Evolutionary conservation across 2,797 vertebrate genomes (phyloP).

Genomic region (Cetoscarus ocellatus): DNA sequence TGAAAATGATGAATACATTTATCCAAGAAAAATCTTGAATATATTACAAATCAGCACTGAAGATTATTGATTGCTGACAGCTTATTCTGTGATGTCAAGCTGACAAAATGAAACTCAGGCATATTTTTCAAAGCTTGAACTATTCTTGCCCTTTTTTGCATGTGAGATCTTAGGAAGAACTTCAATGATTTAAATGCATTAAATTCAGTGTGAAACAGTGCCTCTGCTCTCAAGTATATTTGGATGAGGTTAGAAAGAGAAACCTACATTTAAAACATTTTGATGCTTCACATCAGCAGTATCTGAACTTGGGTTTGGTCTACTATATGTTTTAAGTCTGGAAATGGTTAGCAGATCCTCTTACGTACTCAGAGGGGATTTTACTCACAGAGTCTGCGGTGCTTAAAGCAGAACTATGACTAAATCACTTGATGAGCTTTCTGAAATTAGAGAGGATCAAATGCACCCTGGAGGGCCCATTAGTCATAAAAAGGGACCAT

Average conservation of each 20-base stretch:
- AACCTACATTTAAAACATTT: not conserved
- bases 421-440: constrained; percentile 43
- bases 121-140: too few species aligned
- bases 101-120: not conserved
- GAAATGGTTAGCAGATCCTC: not conserved
- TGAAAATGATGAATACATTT: too few species aligned
- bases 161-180: too few species aligned
- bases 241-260: not conserved
- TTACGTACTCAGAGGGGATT: constrained; percentile 1
- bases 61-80: too few species aligned
- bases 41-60: too few species aligned
- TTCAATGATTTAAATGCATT: too few species aligned
- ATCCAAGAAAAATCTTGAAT: too few species aligned
- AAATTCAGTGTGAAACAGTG: too few species aligned
- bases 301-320: not conserved
- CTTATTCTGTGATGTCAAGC: not conserved
- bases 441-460: constrained; percentile 57
- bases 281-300: too few species aligned
- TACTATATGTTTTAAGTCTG: not conserved
- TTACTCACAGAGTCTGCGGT: constrained; percentile 10
- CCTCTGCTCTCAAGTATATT: not conserved
- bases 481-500: constrained; percentile 20
- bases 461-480: constrained; percentile 20
- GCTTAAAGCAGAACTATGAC: constrained; percentile 37
- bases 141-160: too few species aligned